phyloP scores from a whole-genome alignment of 2,113 vertebrate species.

The Cyrtonyx montezumae region DNA sequence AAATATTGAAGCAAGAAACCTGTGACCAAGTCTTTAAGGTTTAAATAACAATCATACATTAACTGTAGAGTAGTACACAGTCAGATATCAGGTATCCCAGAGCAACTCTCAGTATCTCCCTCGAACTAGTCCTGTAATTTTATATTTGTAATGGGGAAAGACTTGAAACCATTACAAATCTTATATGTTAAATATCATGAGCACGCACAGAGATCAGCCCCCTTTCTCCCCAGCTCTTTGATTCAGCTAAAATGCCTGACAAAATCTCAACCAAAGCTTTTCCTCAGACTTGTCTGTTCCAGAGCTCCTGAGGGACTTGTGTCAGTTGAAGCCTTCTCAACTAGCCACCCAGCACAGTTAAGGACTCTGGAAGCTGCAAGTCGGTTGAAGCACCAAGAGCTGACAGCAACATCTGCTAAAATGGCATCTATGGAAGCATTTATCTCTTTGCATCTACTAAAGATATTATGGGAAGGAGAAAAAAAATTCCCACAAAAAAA shows the following conservation, averaged over 20 bases:
- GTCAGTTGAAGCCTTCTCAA: not conserved
- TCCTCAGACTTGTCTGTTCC: not conserved
- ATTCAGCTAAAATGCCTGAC: not conserved
- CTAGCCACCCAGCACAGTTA: not conserved
- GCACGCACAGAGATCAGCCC: not conserved
- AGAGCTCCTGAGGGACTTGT: not conserved
- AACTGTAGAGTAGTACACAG: too few relatives aligned
- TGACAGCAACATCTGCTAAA: not conserved
- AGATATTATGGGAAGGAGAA: not conserved
- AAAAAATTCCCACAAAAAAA: not conserved
- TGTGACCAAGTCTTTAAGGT: not conserved
- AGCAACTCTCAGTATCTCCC: not conserved
- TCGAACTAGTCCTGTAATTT: not conserved
- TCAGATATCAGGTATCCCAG: not conserved
- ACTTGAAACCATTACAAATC: not conserved
- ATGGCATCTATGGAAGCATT: not conserved
- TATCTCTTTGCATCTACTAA: not conserved
- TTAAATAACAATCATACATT: not conserved
- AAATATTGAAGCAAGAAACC: not conserved
- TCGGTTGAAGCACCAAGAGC: not conserved
- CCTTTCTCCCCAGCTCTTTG: not conserved
- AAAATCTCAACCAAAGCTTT: not conserved
- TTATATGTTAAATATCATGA: not conserved
- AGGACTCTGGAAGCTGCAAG: not conserved
- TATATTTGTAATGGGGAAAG: not conserved